phyloP scores from a whole-genome alignment of 2,113 vertebrate species.

The Meriones unguiculatus region DNA sequence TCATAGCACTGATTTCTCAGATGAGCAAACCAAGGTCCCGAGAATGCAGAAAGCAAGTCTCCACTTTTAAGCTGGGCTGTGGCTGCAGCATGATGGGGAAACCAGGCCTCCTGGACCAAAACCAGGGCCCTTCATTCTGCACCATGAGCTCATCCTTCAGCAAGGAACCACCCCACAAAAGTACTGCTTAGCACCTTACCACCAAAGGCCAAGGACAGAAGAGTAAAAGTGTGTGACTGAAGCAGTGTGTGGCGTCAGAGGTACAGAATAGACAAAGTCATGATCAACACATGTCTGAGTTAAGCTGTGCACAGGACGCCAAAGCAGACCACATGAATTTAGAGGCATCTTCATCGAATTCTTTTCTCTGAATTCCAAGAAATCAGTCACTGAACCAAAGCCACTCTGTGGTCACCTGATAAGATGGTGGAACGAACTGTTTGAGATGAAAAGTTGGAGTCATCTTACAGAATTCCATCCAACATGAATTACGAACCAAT shows the following conservation, averaged over 20 bases:
- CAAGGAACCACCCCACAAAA: background rate
- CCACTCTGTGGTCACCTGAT: background rate
- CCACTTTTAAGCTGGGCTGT: rapidly evolving
- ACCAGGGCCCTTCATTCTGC: rapidly evolving
- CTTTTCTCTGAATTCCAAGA: background rate
- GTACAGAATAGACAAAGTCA: rapidly evolving
- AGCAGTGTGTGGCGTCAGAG: rapidly evolving
- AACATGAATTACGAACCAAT: background rate
- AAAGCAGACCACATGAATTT: background rate
- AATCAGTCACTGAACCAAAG: background rate
- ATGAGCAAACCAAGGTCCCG: background rate
- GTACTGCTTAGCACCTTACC: rapidly evolving
- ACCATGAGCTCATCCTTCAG: rapidly evolving
- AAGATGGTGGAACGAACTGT: background rate
- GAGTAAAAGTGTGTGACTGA: background rate
- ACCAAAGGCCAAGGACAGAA: background rate
- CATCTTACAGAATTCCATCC: slow-evolving; percentile 14
- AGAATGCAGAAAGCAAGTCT: background rate
- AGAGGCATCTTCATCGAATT: background rate
- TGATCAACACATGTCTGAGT: background rate
- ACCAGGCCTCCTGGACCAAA: background rate
- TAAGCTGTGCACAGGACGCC: background rate
- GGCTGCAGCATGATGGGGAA: too few species aligned
- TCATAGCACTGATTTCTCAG: background rate
- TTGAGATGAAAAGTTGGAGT: background rate